These are phyloP conservation scores for Trematocara unimaculatum DNA, from an alignment of 2,113 vertebrate species.

Conservation along the genomic window DNA sequence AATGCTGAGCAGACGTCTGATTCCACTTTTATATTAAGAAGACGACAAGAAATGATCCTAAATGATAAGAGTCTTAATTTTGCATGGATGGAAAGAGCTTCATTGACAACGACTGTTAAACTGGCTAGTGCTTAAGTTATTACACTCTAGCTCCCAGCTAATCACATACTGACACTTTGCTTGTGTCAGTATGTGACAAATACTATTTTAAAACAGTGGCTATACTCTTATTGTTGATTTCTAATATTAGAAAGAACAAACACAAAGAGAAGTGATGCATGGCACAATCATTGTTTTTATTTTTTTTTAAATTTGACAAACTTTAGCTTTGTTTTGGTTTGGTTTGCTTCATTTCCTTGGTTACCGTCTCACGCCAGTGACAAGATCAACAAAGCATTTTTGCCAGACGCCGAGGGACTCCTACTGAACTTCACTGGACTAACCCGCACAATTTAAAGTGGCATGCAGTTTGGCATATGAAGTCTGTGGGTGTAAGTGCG, in stretches of 20 bases:
- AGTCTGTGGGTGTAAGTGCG: neutral
- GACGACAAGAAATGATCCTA: neutral
- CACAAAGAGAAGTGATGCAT: neutral
- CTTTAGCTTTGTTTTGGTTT: neutral
- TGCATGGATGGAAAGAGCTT: neutral
- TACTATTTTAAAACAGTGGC: neutral
- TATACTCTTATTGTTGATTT: neutral
- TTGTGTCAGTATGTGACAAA: neutral
- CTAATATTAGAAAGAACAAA: neutral
- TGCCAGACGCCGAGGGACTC: neutral
- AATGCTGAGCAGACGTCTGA: neutral
- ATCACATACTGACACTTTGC: neutral
- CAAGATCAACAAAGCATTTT: neutral
- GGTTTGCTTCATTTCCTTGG: neutral
- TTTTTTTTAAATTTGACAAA: neutral
- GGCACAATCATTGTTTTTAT: neutral
- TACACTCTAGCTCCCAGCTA: neutral
- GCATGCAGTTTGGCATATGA: neutral
- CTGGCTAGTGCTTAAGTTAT: neutral
- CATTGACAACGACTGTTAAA: neutral
- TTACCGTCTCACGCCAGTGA: neutral
- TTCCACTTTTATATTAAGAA: neutral
- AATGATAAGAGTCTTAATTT: neutral
- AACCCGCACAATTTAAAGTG: neutral
- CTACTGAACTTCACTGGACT: neutral